Evolutionary conservation across 1,140 invertebrate genomes (phyloP).

Genomic region (Zaprionus lachaisei): DNA sequence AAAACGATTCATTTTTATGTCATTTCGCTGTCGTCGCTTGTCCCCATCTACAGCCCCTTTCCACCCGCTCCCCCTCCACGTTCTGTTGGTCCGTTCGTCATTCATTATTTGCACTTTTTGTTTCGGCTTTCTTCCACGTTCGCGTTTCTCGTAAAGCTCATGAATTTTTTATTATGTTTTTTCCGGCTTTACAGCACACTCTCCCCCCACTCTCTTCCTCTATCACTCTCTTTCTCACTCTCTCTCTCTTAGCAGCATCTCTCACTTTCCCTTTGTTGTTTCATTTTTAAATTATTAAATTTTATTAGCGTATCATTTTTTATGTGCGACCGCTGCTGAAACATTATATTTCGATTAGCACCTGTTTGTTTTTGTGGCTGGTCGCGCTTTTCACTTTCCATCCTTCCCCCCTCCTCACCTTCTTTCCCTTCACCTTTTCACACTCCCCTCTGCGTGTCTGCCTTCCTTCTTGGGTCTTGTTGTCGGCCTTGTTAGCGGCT

Average conservation of each 20-base stretch:
- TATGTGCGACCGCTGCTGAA: constrained; percentile 77
- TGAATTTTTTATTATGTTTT: constrained; percentile 82
- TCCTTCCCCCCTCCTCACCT: neutral
- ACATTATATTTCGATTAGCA: constrained; percentile 83
- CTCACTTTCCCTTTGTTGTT: constrained; percentile 53
- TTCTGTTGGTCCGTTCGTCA: constrained; percentile 57
- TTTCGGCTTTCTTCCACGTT: constrained; percentile 59
- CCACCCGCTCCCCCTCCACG: neutral
- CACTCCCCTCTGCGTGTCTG: neutral
- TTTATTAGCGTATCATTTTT: constrained; percentile 82
- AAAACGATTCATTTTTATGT: constrained; percentile 82
- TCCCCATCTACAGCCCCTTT: constrained; percentile 1
- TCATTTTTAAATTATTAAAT: constrained; percentile 83
- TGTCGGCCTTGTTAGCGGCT: constrained; percentile 37
- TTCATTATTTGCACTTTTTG: constrained; percentile 78
- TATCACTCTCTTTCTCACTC: constrained; percentile 15
- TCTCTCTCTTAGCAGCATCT: constrained; percentile 24
- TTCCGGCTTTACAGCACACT: constrained; percentile 57
- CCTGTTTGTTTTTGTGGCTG: constrained; percentile 66
- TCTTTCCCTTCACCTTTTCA: neutral
- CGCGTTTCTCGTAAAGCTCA: constrained; percentile 61
- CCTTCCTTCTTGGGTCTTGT: neutral
- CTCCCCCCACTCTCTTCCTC: neutral
- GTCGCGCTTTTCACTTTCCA: constrained; percentile 38
- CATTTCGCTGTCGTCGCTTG: constrained; percentile 64